Base-by-base conservation (phyloP, 2,888 invertebrate genomes). In the Quadroppia sp. region DNA sequence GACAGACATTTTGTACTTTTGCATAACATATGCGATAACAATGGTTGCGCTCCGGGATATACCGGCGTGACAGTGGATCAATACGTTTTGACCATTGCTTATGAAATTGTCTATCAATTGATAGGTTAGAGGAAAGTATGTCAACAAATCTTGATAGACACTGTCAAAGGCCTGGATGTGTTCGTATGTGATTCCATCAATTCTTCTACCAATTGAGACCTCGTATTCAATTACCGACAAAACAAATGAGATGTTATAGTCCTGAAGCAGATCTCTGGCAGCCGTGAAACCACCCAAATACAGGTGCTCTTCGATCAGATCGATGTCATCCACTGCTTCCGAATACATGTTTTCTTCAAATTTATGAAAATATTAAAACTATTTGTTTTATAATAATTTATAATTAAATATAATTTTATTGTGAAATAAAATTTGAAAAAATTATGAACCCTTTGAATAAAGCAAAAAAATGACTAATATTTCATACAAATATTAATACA, bases 21-120 rank as follows among this genome's bases (percentile, higher is more conserved):
- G 79, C 85, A 94, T 93, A 72, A 94, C 83, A 83, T 90, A 94
- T 9, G 88, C 90, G 72, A 94, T 89, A 0, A 89, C 87, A 28
- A 94, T 85, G 75, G 89, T 86, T 0, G 92, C 86, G 1, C 94
- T 90, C 11, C 95, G 85, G 0, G 94, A 94, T 0, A 94, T 89
- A 0, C 95, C 95, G 0, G 94, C 94, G 82, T 94, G 95, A 81
- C 95, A 95, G 83, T 95, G 94, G 1, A 95, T 87, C 77, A 93
- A 84, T 71, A 93, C 84, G 15, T 50, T 50, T 15, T 50, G n/a
- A 4, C 50, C 50, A 9, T 4, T 7, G 15, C 6, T n/a, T 9
- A 50, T n/a, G 20, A 4, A 17, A 17, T 50, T 20, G 50, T 50
- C 23, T 56, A 56, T n/a, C 11, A 7, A 23, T n/a, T 56, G 23